These are phyloP conservation scores for Acipenser oxyrinchus DNA, from an alignment of 2,797 vertebrate genomes.

Conservation along the genomic window DNA sequence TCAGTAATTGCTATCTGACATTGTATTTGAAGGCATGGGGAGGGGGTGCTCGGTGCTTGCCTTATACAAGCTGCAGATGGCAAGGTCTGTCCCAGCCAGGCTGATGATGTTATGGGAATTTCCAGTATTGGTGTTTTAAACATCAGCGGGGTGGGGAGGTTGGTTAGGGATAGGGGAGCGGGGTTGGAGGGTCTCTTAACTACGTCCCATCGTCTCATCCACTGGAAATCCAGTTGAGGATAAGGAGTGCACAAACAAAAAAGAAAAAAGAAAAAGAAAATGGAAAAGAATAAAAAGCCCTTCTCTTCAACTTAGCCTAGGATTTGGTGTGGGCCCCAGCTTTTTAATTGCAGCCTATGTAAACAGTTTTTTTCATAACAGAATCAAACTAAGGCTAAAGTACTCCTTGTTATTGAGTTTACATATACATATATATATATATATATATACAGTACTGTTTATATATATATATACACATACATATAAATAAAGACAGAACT, in stretches of 20 bases:
- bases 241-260: background rate
- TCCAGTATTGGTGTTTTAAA: background rate
- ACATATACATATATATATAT: too few species aligned
- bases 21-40: constrained; percentile 5
- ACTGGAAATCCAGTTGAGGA: background rate
- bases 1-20: constrained; percentile 18
- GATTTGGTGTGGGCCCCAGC: too few species aligned
- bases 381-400: too few species aligned
- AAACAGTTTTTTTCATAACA: too few species aligned
- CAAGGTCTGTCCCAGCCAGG: constrained; percentile 5
- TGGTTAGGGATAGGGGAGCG: background rate
- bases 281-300: background rate
- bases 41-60: background rate
- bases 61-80: constrained; percentile 21
- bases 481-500: too few species aligned
- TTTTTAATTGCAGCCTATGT: too few species aligned
- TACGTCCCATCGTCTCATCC: background rate
- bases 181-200: background rate
- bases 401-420: too few species aligned
- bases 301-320: background rate
- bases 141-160: too few species aligned
- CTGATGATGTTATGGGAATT: constrained; percentile 9
- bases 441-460: too few species aligned
- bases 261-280: background rate
- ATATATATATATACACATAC: too few species aligned